Base-by-base conservation (phyloP, 1,140 invertebrate species). In the Asbolus verrucosus region DNA sequence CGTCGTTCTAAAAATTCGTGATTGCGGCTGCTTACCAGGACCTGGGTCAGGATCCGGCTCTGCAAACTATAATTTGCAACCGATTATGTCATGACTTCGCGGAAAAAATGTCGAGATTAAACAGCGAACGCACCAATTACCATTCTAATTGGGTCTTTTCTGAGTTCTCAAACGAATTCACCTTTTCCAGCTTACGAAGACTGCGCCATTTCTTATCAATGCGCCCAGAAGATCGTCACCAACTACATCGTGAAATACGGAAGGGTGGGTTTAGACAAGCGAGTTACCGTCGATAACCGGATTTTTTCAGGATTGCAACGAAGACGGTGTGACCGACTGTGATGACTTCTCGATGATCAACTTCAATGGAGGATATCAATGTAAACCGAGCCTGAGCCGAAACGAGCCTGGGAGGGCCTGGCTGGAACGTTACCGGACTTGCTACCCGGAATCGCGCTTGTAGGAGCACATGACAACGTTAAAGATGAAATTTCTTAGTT, bases 281-380 rank as follows among this genome's bases (percentile, higher is more conserved):
- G n/a, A n/a, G n/a, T n/a, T n/a, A n/a, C n/a, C n/a, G n/a, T n/a
- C 11, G 13, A 65, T 36, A 8, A 15, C 1, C 1, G 30, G 19
- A n/a, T n/a, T n/a, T 14, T 59, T 67, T 19, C 8, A 85, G 84
- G 88, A 89, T 77, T 89, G 87, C 76, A 88, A 89, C 73, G 76
- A 73, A 0, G 86, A 88, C 74, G 87, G 86, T 1, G 79, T 83
- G 1, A 86, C 89, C 0, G 81, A 87, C 72, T 90, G 89, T 72
- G 83, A 83, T 54, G 89, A 90, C 77, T 90, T 84, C 77, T 86
- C 87, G 70, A 83, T 87, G 79, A 87, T 90, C 63, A 88, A 90
- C 77, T 84, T 85, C 73, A 82, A 87, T 69, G 86, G 87, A 0
- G 83, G 84, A 0, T 79, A 80, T 41, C 82, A 82, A 27, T 88